Evolutionary conservation across 2,113 vertebrate genomes (phyloP).

Genomic region (Sapajus apella): DNA sequence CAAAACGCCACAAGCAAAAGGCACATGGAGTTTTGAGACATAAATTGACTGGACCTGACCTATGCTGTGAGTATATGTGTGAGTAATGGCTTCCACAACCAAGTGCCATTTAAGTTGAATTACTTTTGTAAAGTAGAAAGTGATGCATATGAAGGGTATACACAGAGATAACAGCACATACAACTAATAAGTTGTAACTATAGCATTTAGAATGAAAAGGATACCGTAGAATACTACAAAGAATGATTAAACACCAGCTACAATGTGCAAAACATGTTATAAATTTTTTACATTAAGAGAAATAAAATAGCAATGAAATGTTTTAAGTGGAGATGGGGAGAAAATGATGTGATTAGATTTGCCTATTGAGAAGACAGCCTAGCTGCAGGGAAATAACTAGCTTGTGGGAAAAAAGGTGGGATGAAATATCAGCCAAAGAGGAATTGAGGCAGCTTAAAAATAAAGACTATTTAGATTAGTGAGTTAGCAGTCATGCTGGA

Average conservation of each 20-base stretch:
- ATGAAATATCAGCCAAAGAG: background rate
- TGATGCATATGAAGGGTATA: background rate
- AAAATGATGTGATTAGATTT: background rate
- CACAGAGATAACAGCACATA: background rate
- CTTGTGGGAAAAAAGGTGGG: background rate
- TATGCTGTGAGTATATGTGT: background rate
- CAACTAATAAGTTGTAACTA: background rate
- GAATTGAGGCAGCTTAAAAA: background rate
- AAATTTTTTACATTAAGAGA: background rate
- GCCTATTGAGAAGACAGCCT: background rate
- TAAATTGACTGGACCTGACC: background rate
- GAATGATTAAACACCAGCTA: background rate
- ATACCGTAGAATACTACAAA: background rate
- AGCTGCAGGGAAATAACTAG: background rate
- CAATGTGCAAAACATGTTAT: background rate
- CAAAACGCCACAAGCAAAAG: background rate
- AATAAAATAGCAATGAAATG: background rate
- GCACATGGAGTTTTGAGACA: background rate
- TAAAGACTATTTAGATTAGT: background rate
- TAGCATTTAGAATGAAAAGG: background rate
- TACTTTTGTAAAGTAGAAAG: background rate
- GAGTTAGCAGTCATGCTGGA: background rate
- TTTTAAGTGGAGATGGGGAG: background rate
- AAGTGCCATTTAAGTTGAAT: background rate
- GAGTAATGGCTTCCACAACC: background rate